Evolutionary conservation across 2,888 invertebrate genomes (phyloP).

Genomic region (Plagodis dolabraria): DNA sequence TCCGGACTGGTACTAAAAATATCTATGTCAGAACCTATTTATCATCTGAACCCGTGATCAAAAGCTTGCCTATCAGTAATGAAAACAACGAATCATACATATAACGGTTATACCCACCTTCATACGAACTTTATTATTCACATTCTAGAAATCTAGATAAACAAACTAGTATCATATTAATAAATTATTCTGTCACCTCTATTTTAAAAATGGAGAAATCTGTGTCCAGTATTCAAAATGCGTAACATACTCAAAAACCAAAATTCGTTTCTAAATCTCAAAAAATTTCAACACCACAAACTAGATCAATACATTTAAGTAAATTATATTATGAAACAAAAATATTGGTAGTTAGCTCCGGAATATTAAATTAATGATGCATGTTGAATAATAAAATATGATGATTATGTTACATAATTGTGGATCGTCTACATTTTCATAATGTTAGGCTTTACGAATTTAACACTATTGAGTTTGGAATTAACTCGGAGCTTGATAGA

Average conservation of each 20-base stretch:
- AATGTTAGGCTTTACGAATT: not conserved
- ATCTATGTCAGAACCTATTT: too few species aligned
- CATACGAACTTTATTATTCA: too few species aligned
- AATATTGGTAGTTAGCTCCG: conserved; percentile 11
- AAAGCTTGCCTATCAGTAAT: too few species aligned
- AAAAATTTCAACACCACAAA: conserved; percentile 29
- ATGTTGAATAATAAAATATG: conserved; percentile 17
- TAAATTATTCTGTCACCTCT: not conserved
- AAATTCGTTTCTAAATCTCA: conserved; percentile 25
- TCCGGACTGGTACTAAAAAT: too few species aligned
- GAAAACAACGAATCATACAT: too few species aligned
- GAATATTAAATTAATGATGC: conserved; percentile 26
- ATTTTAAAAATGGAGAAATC: conserved; percentile 18
- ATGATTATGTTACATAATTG: conserved; percentile 13
- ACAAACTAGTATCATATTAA: too few species aligned
- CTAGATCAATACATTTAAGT: conserved; percentile 34
- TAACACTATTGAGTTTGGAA: too few species aligned
- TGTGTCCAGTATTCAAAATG: conserved; percentile 19
- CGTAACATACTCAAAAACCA: conserved; percentile 30
- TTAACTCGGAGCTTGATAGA: too few species aligned
- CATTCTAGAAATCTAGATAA: too few species aligned
- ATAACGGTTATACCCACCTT: too few species aligned
- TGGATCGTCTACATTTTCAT: conserved; percentile 1
- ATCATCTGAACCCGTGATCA: too few species aligned
- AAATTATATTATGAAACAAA: conserved; percentile 24